These are phyloP conservation scores for Macaca mulatta DNA, from an alignment of 2,113 vertebrate species.

Conservation along the genomic window DNA sequence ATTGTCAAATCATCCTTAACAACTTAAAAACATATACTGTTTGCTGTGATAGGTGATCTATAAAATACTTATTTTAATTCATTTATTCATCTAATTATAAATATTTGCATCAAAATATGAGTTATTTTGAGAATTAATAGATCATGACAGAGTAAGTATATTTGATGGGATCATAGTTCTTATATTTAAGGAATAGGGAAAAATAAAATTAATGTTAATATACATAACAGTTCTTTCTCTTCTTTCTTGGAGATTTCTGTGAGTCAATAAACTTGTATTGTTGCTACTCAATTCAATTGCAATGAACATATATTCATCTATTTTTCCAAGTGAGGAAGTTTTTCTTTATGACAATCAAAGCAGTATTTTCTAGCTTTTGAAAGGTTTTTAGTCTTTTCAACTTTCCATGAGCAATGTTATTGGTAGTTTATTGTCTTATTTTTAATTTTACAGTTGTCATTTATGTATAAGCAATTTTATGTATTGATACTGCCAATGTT, in stretches of 20 bases:
- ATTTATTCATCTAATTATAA: not conserved
- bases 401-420: not conserved
- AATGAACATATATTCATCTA: not conserved
- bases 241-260: not conserved
- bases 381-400: not conserved
- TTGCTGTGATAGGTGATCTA: not conserved
- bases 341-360: not conserved
- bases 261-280: not conserved
- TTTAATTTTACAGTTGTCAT: not conserved
- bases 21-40: not conserved
- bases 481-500: not conserved
- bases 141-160: not conserved
- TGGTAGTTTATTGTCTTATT: not conserved
- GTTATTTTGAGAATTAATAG: not conserved
- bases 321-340: not conserved
- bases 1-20: not conserved
- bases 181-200: not conserved
- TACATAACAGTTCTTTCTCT: not conserved
- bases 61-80: not conserved
- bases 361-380: not conserved
- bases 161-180: not conserved
- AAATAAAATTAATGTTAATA: not conserved
- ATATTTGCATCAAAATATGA: not conserved
- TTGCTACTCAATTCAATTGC: not conserved
- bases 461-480: not conserved